phyloP scores from a whole-genome alignment of 2,888 invertebrate genomes.

The Lithosia quadra region DNA sequence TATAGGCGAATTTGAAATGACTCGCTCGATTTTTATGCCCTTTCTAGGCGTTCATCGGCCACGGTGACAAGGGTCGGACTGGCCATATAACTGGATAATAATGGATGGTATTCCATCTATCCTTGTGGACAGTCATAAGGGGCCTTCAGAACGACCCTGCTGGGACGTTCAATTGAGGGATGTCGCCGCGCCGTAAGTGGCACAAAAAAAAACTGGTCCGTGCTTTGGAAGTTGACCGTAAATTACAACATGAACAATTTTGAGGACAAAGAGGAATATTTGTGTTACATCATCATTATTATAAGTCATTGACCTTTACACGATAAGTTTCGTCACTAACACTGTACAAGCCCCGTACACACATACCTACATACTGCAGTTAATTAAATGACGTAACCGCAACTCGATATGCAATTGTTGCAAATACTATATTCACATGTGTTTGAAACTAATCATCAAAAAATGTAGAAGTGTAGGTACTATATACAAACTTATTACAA shows the following conservation, averaged over 20 bases:
- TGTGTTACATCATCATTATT: conserved; percentile 7
- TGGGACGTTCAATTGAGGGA: too few species aligned
- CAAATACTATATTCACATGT: not conserved
- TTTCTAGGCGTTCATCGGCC: too few species aligned
- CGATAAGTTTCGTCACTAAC: conserved; percentile 3
- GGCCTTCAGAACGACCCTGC: too few species aligned
- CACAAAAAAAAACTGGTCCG: too few species aligned
- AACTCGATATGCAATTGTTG: not conserved
- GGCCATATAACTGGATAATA: too few species aligned
- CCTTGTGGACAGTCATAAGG: too few species aligned
- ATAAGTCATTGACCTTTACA: conserved; percentile 13
- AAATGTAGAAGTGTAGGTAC: not conserved
- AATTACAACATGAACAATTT: not conserved
- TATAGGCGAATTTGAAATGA: too few species aligned
- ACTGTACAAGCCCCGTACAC: not conserved
- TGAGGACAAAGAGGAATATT: conserved; percentile 13
- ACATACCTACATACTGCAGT: conserved; percentile 1
- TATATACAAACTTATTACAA: not conserved
- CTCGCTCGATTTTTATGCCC: too few species aligned
- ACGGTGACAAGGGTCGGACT: too few species aligned
- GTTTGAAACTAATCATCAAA: not conserved
- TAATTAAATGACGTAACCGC: conserved; percentile 5
- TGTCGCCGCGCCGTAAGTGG: too few species aligned
- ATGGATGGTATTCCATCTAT: too few species aligned
- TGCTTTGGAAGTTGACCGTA: not conserved